phyloP scores from a whole-genome alignment of 2,888 invertebrate genomes.

The Eupithecia centaureata region DNA sequence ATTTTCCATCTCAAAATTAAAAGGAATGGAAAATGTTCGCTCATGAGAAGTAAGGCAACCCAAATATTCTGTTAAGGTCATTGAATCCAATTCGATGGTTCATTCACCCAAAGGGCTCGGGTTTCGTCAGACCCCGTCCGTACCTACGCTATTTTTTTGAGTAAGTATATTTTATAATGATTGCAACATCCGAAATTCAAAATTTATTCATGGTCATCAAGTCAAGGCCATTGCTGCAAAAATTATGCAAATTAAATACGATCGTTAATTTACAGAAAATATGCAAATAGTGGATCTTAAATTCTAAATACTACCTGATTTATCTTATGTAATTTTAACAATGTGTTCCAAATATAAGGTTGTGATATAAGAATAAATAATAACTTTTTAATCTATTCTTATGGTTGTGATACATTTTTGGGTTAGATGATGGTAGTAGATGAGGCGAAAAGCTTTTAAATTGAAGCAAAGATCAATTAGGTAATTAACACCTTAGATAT shows the following conservation, averaged over 20 bases:
- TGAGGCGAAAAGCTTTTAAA: too few species aligned
- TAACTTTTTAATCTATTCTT: background rate
- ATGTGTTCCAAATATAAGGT: background rate
- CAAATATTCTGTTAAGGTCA: constrained; percentile 1
- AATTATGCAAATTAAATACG: background rate
- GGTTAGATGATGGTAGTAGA: background rate
- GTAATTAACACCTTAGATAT: too few species aligned
- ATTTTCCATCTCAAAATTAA: background rate
- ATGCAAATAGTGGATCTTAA: background rate
- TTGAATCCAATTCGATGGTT: background rate
- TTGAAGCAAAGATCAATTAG: too few species aligned
- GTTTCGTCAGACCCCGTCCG: background rate
- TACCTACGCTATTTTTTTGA: background rate
- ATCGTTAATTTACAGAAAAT: background rate
- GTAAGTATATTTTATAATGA: background rate
- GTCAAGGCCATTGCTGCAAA: background rate
- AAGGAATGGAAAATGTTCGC: background rate
- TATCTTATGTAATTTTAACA: background rate
- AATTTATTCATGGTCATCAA: background rate
- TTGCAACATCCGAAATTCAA: background rate
- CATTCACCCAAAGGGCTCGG: background rate
- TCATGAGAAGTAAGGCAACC: background rate
- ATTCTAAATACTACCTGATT: background rate
- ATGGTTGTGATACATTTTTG: constrained; percentile 1
- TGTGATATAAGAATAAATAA: too few species aligned